Evolutionary conservation across 2,797 vertebrate genomes (phyloP).

Genomic region (Eupleurogrammus muticus): DNA sequence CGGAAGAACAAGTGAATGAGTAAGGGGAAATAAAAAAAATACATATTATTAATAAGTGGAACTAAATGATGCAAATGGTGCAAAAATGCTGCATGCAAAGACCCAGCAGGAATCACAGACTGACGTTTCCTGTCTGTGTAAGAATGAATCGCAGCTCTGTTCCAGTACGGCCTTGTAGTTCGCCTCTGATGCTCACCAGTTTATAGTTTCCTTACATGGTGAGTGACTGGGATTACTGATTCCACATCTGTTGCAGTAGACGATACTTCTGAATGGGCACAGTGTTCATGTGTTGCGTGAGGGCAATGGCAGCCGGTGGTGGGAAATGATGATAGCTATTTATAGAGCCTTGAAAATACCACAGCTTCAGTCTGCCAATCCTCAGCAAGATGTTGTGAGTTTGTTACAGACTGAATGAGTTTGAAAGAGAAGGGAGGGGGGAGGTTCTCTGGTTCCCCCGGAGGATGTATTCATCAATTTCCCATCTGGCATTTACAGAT

Average conservation of each 20-base stretch:
- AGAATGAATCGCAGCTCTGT: conserved; percentile 58
- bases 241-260: conserved; percentile 60
- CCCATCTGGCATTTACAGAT: conserved; percentile 43
- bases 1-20: conserved; percentile 59
- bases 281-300: conserved; percentile 59
- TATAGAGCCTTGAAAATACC: conserved; percentile 80
- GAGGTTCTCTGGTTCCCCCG: conserved; percentile 9
- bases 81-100: conserved; percentile 19
- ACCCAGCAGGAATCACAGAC: conserved; percentile 55
- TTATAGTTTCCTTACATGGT: conserved; percentile 54
- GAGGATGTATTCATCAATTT: conserved; percentile 45
- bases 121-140: conserved; percentile 68
- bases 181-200: conserved; percentile 29
- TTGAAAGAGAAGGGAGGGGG: conserved; percentile 9
- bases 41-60: too few species aligned
- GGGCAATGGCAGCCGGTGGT: conserved; percentile 58
- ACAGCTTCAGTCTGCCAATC: conserved; percentile 62
- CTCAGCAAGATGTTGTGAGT: conserved; percentile 59
- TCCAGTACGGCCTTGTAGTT: conserved; percentile 32
- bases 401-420: conserved; percentile 40
- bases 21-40: neutral
- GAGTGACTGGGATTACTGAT: conserved; percentile 35
- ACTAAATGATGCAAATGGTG: neutral
- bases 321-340: conserved; percentile 76
- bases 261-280: conserved; percentile 58